A percentile compares a stretch with the other conserved stretches of the same genome.
Conservation (phyloP, 2,113 vertebrate species). For the Periophthalmus modestus region DNA sequence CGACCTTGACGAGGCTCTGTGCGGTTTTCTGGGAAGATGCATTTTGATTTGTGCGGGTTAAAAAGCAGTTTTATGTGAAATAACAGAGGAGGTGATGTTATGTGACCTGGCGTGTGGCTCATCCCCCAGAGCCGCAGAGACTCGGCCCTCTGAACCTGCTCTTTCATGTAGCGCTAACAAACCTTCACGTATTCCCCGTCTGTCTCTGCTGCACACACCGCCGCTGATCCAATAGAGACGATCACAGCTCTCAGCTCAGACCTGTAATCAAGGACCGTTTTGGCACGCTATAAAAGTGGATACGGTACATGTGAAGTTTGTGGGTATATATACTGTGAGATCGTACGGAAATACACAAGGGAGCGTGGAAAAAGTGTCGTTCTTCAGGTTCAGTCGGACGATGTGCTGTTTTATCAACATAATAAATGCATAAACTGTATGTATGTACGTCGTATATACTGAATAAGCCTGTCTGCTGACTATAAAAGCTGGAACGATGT, state of each 20-base stretch:
- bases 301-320: neutral
- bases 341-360: neutral
- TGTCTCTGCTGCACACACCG: neutral
- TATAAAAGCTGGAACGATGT: no score
- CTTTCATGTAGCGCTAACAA: slow-evolving; percentile 5
- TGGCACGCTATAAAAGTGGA: slow-evolving; percentile 21
- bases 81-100: slow-evolving; percentile 10
- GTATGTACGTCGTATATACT: no score
- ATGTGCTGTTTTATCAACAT: no score
- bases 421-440: no score
- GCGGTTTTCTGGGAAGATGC: neutral
- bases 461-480: no score
- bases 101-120: neutral
- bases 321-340: neutral
- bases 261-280: neutral
- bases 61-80: slow-evolving; percentile 16
- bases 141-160: neutral
- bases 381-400: neutral
- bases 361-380: neutral
- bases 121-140: neutral
- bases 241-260: neutral
- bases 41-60: slow-evolving; percentile 24
- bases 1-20: slow-evolving; percentile 15
- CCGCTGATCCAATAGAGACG: slow-evolving; percentile 4
- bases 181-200: slow-evolving; percentile 2